A percentile compares a stretch with the other conserved stretches of the same genome.
Evolutionary conservation across 2,113 vertebrate genomes (phyloP).

Genomic region (Sinocyclocheilus maitianheensis): DNA sequence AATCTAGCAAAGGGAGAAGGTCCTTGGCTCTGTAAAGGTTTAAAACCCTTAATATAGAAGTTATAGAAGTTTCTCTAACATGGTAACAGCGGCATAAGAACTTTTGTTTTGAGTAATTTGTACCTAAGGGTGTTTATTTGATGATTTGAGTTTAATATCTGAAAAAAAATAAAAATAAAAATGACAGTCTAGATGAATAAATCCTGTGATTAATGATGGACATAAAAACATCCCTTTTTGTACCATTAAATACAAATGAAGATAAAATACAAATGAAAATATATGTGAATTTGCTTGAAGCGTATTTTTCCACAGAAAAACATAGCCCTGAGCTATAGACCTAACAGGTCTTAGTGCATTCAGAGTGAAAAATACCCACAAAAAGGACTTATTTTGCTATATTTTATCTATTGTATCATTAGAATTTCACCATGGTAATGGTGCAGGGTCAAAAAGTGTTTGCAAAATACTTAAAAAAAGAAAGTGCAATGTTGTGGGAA

Average conservation of each 20-base stretch:
- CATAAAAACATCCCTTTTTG: not conserved
- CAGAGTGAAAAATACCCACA: not conserved
- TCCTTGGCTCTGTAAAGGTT: not conserved
- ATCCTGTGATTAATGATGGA: constrained; percentile 15
- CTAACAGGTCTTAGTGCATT: constrained; percentile 1
- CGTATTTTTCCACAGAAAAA: not conserved
- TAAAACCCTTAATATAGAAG: not conserved
- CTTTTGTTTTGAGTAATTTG: not conserved
- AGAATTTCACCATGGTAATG: constrained; percentile 40
- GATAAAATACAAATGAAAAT: not conserved
- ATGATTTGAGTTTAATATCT: not conserved
- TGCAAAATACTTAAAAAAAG: not conserved
- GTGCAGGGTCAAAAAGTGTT: constrained; percentile 29
- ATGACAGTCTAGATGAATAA: constrained; percentile 5
- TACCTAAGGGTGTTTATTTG: not conserved
- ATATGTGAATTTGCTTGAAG: constrained; percentile 3
- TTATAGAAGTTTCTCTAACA: not conserved
- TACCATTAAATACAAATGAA: not conserved
- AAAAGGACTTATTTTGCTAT: not conserved
- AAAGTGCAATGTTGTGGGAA: not conserved
- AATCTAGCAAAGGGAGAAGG: not conserved
- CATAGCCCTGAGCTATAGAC: not conserved
- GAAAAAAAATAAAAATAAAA: not conserved
- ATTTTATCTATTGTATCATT: constrained; percentile 36
- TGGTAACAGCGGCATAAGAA: not conserved